Percentiles rank a stretch among this genome's conserved stretches.
phyloP scores from a whole-genome alignment of 2,797 vertebrate genomes.

The Chlorospingus semifuscus region DNA sequence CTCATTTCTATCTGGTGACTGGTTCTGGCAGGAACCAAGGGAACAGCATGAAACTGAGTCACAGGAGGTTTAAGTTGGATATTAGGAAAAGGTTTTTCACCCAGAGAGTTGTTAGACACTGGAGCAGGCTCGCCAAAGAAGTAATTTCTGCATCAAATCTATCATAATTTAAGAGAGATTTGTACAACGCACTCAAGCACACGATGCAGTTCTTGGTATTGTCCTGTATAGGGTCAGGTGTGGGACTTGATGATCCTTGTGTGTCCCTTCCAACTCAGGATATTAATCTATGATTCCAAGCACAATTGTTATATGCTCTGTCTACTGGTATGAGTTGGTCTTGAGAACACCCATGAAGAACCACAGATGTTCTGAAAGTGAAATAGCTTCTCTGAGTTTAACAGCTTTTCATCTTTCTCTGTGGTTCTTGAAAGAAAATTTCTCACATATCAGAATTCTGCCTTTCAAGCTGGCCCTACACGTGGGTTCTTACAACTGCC shows the following conservation, averaged over 20 bases:
- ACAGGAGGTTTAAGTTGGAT: not conserved
- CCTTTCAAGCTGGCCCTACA: not conserved
- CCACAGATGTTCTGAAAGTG: not conserved
- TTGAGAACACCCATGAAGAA: not conserved
- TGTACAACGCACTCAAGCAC: rapidly evolving
- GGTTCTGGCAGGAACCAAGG: not conserved
- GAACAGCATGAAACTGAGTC: not conserved
- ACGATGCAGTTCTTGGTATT: not conserved
- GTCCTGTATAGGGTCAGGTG: not conserved
- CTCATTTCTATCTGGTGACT: not conserved
- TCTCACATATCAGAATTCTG: not conserved
- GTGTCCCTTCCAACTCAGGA: not conserved
- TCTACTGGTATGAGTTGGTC: not conserved
- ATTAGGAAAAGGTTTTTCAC: not conserved
- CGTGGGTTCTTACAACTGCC: not conserved
- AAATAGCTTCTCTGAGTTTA: not conserved
- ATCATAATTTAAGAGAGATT: not conserved
- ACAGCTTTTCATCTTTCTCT: not conserved
- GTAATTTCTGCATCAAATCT: not conserved
- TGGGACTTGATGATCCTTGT: not conserved
- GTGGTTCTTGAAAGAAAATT: not conserved
- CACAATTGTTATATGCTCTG: not conserved
- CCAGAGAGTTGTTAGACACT: not conserved
- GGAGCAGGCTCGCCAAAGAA: not conserved
- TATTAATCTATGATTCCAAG: not conserved